phyloP scores from a whole-genome alignment of 2,797 vertebrate genomes.

The Xenopus petersii region DNA sequence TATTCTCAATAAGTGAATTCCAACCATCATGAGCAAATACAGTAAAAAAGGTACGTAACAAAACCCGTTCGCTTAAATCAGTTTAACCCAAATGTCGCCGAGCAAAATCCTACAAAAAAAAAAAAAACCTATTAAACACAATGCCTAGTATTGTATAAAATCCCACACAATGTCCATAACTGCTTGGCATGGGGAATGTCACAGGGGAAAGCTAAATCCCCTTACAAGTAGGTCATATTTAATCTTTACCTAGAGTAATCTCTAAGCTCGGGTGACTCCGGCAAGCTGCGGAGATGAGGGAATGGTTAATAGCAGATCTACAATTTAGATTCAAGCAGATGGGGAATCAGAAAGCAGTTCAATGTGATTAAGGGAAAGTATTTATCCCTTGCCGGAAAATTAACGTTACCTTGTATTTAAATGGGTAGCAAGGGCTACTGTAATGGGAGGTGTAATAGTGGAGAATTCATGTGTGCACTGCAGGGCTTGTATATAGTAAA shows the following conservation, averaged over 20 bases:
- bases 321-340: neutral
- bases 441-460: neutral
- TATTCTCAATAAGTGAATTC: conserved; percentile 66
- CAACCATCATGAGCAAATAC: conserved; percentile 63
- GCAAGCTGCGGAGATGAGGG: conserved; percentile 39
- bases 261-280: conserved; percentile 56
- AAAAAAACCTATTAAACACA: too few species aligned
- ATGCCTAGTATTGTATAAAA: too few species aligned
- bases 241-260: conserved; percentile 60
- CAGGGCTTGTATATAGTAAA: too few species aligned
- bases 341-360: neutral
- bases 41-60: conserved; percentile 69
- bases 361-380: neutral
- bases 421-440: neutral
- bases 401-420: neutral
- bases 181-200: conserved; percentile 31
- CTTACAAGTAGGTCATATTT: conserved; percentile 62
- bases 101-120: too few species aligned
- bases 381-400: neutral
- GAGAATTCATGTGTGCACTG: neutral
- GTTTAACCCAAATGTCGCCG: too few species aligned
- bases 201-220: conserved; percentile 51
- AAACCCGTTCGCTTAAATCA: neutral
- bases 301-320: conserved; percentile 27
- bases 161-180: too few species aligned